These are phyloP conservation scores for Hydrocynus forskahlii DNA, from an alignment of 2,797 vertebrate genomes.

Conservation along the genomic window DNA sequence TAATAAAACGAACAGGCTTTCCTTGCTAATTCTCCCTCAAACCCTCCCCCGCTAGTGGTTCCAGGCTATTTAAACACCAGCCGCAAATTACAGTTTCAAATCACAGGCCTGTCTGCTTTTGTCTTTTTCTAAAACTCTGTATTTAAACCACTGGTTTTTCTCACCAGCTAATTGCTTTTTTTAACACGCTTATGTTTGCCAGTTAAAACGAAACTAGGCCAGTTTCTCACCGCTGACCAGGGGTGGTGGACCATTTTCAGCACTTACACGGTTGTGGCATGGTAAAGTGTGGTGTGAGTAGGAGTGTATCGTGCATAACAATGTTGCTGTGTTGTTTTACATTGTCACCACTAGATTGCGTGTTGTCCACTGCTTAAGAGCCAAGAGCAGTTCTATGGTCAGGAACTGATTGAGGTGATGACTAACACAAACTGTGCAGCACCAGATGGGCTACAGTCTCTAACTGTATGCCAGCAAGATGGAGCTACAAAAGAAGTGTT, in stretches of 20 bases:
- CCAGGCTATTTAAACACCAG: neutral
- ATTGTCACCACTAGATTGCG: neutral
- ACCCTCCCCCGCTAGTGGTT: neutral
- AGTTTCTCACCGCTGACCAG: neutral
- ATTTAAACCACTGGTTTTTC: neutral
- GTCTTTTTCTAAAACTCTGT: neutral
- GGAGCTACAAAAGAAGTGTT: neutral
- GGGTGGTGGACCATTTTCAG: neutral
- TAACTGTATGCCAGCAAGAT: neutral
- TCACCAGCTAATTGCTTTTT: neutral
- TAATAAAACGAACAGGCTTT: neutral
- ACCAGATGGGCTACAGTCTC: neutral
- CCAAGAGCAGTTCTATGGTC: neutral
- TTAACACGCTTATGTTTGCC: neutral
- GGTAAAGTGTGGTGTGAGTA: neutral
- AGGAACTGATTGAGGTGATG: neutral
- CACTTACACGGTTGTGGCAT: neutral
- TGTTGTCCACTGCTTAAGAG: neutral
- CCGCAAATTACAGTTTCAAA: constrained; percentile 1
- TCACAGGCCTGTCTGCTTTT: neutral
- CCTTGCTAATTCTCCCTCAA: neutral
- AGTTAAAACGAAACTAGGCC: neutral
- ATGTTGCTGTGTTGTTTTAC: neutral
- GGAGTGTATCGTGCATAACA: neutral
- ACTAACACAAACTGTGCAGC: constrained; percentile 5